A percentile compares a stretch with the other conserved stretches of the same genome.
Evolutionary conservation across 1,140 invertebrate genomes (phyloP).

Genomic region (Scaptomyza montana): DNA sequence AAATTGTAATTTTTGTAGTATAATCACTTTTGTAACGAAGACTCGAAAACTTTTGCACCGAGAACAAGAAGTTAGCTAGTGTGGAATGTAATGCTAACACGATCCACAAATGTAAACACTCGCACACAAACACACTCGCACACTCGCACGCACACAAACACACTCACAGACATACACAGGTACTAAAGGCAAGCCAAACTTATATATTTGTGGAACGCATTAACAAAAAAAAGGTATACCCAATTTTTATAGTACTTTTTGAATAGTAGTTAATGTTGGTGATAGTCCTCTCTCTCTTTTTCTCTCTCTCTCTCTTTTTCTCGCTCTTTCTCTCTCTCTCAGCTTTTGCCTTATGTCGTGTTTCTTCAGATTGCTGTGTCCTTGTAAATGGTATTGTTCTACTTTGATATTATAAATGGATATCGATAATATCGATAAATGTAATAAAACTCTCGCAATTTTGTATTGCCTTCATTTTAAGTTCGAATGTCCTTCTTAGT

Average conservation of each 20-base stretch:
- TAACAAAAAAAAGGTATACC: slow-evolving; percentile 50
- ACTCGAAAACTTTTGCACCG: not conserved
- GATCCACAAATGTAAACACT: not conserved
- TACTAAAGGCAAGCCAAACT: slow-evolving; percentile 15
- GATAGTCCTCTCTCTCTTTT: slow-evolving; percentile 12
- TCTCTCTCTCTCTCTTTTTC: not conserved
- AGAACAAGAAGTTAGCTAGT: not conserved
- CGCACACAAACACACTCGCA: not conserved
- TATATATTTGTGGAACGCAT: slow-evolving; percentile 38
- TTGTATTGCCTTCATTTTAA: no score
- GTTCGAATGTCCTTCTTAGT: no score
- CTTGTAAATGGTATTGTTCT: no score
- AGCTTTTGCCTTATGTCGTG: not conserved
- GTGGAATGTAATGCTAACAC: not conserved
- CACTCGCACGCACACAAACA: slow-evolving; percentile 12
- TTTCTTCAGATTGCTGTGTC: no score
- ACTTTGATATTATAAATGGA: no score
- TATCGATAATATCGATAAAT: no score
- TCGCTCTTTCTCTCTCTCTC: not conserved
- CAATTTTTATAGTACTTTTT: slow-evolving; percentile 18
- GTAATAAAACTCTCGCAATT: no score
- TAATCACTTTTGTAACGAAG: not conserved
- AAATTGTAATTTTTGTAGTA: not conserved
- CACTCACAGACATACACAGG: slow-evolving; percentile 9
- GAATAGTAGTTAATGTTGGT: slow-evolving; percentile 25